Evolutionary conservation across 1,140 invertebrate genomes (phyloP).

Genomic region (Drosophila azteca): DNA sequence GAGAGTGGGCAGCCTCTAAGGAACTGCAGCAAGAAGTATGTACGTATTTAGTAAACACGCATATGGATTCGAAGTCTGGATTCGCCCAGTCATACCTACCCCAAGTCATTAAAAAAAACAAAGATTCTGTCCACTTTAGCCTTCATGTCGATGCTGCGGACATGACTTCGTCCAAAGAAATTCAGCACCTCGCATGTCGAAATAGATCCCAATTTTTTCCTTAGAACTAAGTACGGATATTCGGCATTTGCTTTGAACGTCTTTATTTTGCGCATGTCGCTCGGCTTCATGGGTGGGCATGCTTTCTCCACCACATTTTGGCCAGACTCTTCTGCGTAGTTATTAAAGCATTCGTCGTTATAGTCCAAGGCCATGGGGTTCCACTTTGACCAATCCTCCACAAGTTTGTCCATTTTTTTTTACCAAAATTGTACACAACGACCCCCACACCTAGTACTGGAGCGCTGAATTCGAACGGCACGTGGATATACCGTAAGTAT

Average conservation of each 20-base stretch:
- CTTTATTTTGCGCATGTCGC: not conserved
- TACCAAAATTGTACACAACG: no score
- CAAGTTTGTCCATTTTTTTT: not conserved
- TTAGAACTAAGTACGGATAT: conserved; percentile 49
- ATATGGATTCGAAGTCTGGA: no score
- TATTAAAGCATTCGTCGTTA: conserved; percentile 24
- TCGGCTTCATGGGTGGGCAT: not conserved
- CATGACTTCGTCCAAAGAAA: conserved; percentile 41
- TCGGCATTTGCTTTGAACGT: conserved; percentile 1
- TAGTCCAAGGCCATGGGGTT: conserved; percentile 55
- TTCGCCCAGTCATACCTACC: conserved; percentile 21
- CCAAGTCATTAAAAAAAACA: conserved; percentile 53
- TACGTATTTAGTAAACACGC: no score
- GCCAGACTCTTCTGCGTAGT: conserved; percentile 14
- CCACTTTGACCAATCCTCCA: conserved; percentile 36
- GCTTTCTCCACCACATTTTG: conserved; percentile 14
- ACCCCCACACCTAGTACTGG: no score
- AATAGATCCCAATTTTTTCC: conserved; percentile 30
- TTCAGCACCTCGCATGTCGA: conserved; percentile 16
- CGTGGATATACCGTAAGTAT: no score
- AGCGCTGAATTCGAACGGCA: no score
- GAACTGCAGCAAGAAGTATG: no score
- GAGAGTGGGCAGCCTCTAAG: no score
- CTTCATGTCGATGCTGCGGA: conserved; percentile 40
- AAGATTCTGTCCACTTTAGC: conserved; percentile 8